These are phyloP conservation scores for Lepidurus packardi DNA, from an alignment of 1,140 invertebrate genomes.

Conservation along the genomic window DNA sequence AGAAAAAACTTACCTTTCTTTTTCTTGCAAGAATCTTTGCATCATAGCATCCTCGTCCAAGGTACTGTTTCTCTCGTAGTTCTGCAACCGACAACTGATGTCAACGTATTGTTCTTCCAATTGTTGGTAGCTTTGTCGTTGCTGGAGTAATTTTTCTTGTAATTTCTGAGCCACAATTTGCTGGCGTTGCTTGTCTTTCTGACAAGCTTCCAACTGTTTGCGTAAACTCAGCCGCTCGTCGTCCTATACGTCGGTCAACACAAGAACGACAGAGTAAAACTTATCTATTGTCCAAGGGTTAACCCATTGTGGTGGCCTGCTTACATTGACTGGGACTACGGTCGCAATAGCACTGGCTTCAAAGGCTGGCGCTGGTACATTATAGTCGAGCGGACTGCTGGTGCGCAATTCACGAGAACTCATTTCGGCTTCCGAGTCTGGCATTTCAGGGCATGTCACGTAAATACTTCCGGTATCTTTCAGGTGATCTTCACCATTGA, in stretches of 20 bases:
- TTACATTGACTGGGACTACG: background rate
- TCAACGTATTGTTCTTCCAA: background rate
- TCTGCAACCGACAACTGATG: background rate
- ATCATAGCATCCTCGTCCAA: slow-evolving; percentile 4
- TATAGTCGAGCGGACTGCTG: slow-evolving; percentile 17
- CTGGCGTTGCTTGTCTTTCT: slow-evolving; percentile 7
- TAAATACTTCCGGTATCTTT: slow-evolving; percentile 16
- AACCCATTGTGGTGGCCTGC: background rate
- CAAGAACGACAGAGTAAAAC: background rate
- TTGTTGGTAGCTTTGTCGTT: background rate
- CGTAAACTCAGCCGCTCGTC: background rate
- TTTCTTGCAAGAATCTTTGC: slow-evolving; percentile 4
- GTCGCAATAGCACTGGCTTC: background rate
- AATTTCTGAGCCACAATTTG: background rate
- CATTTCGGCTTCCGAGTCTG: slow-evolving; percentile 1
- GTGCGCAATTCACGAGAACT: background rate
- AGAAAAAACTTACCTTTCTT: background rate
- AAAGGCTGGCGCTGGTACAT: background rate
- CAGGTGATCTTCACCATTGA: background rate
- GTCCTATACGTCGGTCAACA: background rate
- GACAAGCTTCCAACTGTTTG: background rate
- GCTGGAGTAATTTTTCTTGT: slow-evolving; percentile 5
- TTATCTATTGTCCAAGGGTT: too few relatives aligned
- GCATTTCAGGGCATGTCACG: slow-evolving; percentile 20
- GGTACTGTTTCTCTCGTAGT: background rate